phyloP scores from a whole-genome alignment of 2,797 vertebrate genomes.

The Podargus strigoides region DNA sequence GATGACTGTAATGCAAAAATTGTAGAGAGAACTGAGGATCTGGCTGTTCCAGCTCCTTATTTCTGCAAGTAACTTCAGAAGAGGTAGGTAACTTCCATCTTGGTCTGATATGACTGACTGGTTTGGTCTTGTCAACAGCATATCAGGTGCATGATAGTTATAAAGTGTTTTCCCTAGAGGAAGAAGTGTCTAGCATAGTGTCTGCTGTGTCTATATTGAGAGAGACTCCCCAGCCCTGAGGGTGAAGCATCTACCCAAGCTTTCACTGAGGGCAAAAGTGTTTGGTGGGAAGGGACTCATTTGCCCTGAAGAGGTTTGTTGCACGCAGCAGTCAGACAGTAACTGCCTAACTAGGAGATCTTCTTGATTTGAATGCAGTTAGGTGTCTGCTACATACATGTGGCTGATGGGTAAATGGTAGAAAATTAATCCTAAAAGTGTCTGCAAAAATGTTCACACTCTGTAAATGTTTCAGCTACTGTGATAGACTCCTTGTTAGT shows the following conservation, averaged over 20 bases:
- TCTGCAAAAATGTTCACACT: background rate
- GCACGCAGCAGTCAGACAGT: background rate
- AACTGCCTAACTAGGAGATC: background rate
- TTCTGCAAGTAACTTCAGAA: background rate
- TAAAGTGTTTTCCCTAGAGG: background rate
- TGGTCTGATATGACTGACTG: background rate
- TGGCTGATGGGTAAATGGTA: background rate
- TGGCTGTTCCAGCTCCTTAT: background rate
- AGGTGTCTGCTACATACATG: accelerated
- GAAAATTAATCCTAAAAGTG: background rate
- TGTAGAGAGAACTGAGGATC: background rate
- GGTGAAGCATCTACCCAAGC: background rate
- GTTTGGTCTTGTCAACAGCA: background rate
- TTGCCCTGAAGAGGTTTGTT: background rate
- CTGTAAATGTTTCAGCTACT: background rate
- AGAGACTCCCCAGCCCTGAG: background rate
- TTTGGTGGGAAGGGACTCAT: background rate
- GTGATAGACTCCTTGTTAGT: accelerated
- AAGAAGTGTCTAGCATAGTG: background rate
- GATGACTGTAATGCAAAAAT: background rate
- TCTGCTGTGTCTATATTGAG: background rate
- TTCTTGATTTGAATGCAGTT: background rate
- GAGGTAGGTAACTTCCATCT: background rate
- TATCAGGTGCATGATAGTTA: background rate
- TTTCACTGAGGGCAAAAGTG: background rate